Base-by-base conservation (phyloP, 2,888 invertebrate species). In the Adineta ricciae region DNA sequence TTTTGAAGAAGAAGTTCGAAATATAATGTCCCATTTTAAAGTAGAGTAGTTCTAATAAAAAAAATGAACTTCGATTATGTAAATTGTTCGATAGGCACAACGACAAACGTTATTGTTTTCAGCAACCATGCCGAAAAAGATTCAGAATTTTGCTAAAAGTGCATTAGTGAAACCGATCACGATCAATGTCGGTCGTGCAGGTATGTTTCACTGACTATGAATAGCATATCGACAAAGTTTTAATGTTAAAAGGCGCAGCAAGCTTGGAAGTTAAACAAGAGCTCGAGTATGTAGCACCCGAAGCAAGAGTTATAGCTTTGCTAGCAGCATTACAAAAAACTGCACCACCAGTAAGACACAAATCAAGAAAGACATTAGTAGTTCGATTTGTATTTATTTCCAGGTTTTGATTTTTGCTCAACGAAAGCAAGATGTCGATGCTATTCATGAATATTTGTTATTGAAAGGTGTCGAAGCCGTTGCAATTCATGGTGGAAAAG, bases 51-150 rank as follows among this genome's bases (percentile, higher is more conserved):
- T 16, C 1, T 21, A 38, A 50, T 32, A 46, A 46, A 46, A 8
- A 46, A 46, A 46, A 46, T 11, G n/a, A n/a, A 21, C 41, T 24
- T 21, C 36, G 8, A 24, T 21, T 38, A 21, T 84, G 73, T 36
- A 83, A 84, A 36, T 41, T 52, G 84, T 86, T 86, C 87, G 88
- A 94, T 93, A 78, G 73, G 96, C 95, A 0, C 99, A 99, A 91
- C 91, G 99, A 32, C 97, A 99, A 91, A 98, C 98, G 0, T 91
- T 99, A 32, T 92, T 99, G 0, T 99, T 99, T 92, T 98, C 97
- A 11, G 99, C 99, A 49, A 99, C 99, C 21, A 99, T 99, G 99
- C 99, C 99, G 0, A 96, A 96, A 91, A 99, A 99, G 92, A 99
- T 99, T 89, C 99, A 97, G 92, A 96, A 96, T 90, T 97, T 97